Evolutionary conservation across 2,888 invertebrate genomes (phyloP).

Genomic region (Resseliella maxima): DNA sequence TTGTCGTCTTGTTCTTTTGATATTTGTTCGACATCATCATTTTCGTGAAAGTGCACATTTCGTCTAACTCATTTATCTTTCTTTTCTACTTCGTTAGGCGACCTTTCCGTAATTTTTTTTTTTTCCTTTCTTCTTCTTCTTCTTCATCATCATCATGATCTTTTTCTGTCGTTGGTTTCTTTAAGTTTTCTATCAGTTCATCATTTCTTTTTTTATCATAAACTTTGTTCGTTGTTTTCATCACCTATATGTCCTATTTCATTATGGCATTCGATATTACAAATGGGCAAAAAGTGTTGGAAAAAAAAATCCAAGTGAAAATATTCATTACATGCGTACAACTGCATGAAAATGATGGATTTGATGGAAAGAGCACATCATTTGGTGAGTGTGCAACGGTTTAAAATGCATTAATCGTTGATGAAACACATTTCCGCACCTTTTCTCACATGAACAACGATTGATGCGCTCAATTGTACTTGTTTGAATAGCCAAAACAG

Average conservation of each 20-base stretch:
- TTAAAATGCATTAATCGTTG: slow-evolving; percentile 33
- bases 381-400: neutral
- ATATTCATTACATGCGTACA: neutral
- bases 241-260: slow-evolving; percentile 50
- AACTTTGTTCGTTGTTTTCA: neutral
- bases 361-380: neutral
- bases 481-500: neutral
- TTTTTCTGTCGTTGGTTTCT: slow-evolving; percentile 1
- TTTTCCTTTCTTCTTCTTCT: neutral
- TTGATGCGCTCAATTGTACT: neutral
- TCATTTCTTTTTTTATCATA: neutral
- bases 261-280: slow-evolving; percentile 18
- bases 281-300: slow-evolving; percentile 14
- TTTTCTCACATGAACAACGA: neutral
- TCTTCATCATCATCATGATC: neutral
- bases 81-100: slow-evolving; percentile 52
- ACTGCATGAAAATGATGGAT: neutral
- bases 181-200: neutral
- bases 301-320: too few species aligned
- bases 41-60: slow-evolving; percentile 56
- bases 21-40: slow-evolving; percentile 52
- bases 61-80: slow-evolving; percentile 57
- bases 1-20: slow-evolving; percentile 37
- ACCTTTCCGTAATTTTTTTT: neutral
- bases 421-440: slow-evolving; percentile 33